Evolutionary conservation across 2,888 invertebrate species (phyloP).

Genomic region (Drosophila demipolita): DNA sequence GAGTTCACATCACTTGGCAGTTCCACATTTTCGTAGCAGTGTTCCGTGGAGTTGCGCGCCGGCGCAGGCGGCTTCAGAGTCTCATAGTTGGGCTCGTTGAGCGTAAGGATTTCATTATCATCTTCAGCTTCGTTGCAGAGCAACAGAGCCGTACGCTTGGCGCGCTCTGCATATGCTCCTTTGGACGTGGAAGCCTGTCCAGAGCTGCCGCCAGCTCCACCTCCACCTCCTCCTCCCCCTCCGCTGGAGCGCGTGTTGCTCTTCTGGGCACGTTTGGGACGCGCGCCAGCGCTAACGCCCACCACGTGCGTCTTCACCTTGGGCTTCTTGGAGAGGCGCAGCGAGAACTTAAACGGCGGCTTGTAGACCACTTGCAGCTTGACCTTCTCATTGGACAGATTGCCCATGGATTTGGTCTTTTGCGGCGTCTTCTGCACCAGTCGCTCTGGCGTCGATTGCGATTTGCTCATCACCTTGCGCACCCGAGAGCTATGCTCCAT

Average conservation of each 20-base stretch:
- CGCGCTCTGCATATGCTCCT: slow-evolving; percentile 65
- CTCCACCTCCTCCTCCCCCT: slow-evolving; percentile 25
- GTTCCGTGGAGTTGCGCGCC: slow-evolving; percentile 58
- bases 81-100: slow-evolving; percentile 84
- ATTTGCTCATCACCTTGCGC: slow-evolving; percentile 89
- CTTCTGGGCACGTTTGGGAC: slow-evolving; percentile 77
- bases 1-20: slow-evolving; percentile 49
- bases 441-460: slow-evolving; percentile 93
- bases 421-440: slow-evolving; percentile 88
- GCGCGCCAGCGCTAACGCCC: slow-evolving; percentile 66
- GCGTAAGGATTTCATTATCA: slow-evolving; percentile 82
- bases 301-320: slow-evolving; percentile 85
- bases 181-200: slow-evolving; percentile 47
- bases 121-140: slow-evolving; percentile 81
- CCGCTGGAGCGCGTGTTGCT: slow-evolving; percentile 60
- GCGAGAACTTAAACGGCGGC: slow-evolving; percentile 94
- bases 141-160: slow-evolving; percentile 82
- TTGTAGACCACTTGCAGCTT: slow-evolving; percentile 94
- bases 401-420: slow-evolving; percentile 90
- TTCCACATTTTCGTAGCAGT: slow-evolving; percentile 71
- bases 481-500: slow-evolving; percentile 85
- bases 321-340: slow-evolving; percentile 87
- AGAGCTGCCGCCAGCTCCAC: slow-evolving; percentile 2
- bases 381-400: slow-evolving; percentile 89
- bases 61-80: slow-evolving; percentile 82